Base-by-base conservation (phyloP, 1,140 invertebrate species). In the Tetragonula clypearis region DNA sequence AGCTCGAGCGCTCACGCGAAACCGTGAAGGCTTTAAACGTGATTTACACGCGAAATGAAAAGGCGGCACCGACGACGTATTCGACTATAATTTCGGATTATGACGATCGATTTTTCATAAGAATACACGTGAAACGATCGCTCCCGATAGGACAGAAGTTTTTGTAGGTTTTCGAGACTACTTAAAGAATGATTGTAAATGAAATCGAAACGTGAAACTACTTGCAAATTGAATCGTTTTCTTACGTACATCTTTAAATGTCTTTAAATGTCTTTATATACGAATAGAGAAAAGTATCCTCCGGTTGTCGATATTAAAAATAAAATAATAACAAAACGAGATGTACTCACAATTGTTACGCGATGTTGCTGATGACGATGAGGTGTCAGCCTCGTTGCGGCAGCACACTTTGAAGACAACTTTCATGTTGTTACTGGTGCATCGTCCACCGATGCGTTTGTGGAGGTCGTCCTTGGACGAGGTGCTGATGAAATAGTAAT, bases 401-500 rank as follows among this genome's bases (percentile, higher is more conserved):
- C 98, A 98, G 96, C 98, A 98, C 68, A 99, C 98, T 94, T 99
- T 98, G 95, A 99, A 99, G 53, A 99, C 98, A 69, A 99, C 97
- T 96, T 98, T 99, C 98, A 99, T 99, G 95, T 99, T 98, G 94
- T 99, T 97, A 86, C 97, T 98, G 66, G 97, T 96, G 95, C 98
- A 99, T 77, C 98, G 96, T 68, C 98, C 98, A 71, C 98, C 98
- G 93, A 98, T 98, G 90, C 98, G 96, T 92, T 98, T 96, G 93
- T 99, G 98, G 88, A 99, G 95, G 92, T 98, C 98, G 92, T 98
- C 98, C 93, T 98, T 98, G 86, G 98, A 98, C 77, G 98, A 99
- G 85, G 98, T 98, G 96, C 98, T 98, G 95, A 99, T 99, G 95
- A 99, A 99, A 95, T 98, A 99, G 94, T 99, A 99, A 95, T 99